Conservation (phyloP, 1,140 invertebrate genomes). For the Nasonia vitripennis region DNA sequence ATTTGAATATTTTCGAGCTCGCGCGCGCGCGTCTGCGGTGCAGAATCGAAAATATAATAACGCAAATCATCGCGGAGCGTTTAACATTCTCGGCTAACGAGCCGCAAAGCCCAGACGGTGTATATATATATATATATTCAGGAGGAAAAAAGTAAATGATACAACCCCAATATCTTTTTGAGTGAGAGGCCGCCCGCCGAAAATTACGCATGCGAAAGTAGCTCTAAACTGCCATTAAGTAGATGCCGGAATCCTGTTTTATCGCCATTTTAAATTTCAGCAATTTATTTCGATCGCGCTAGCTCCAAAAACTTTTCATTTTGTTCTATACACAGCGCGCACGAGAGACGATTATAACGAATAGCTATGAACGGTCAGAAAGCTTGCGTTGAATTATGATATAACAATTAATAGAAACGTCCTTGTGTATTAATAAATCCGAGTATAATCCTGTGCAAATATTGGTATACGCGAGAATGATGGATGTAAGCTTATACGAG, state of each 20-base stretch:
- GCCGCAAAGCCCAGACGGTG: conserved; percentile 1
- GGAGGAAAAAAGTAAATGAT: conserved; percentile 5
- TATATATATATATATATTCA: too few relatives aligned
- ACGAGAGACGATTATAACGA: not conserved
- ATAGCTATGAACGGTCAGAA: not conserved
- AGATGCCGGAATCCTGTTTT: conserved; percentile 41
- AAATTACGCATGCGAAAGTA: conserved; percentile 42
- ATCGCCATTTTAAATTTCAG: conserved; percentile 34
- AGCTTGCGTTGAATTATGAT: not conserved
- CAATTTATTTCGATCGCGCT: conserved; percentile 29
- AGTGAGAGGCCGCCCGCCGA: not conserved
- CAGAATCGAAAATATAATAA: not conserved
- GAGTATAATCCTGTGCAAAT: not conserved
- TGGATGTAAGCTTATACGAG: too few relatives aligned
- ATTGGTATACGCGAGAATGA: not conserved
- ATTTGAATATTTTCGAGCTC: not conserved
- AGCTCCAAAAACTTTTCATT: not conserved
- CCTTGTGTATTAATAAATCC: not conserved
- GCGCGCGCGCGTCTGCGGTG: too few relatives aligned
- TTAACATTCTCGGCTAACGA: conserved; percentile 45
- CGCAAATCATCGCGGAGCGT: conserved; percentile 21
- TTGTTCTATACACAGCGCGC: not conserved
- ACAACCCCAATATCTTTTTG: conserved; percentile 5
- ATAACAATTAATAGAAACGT: not conserved
- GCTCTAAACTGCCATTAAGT: conserved; percentile 28